These are phyloP conservation scores for Trachops cirrhosus DNA, from an alignment of 2,797 vertebrate species.

Conservation along the genomic window DNA sequence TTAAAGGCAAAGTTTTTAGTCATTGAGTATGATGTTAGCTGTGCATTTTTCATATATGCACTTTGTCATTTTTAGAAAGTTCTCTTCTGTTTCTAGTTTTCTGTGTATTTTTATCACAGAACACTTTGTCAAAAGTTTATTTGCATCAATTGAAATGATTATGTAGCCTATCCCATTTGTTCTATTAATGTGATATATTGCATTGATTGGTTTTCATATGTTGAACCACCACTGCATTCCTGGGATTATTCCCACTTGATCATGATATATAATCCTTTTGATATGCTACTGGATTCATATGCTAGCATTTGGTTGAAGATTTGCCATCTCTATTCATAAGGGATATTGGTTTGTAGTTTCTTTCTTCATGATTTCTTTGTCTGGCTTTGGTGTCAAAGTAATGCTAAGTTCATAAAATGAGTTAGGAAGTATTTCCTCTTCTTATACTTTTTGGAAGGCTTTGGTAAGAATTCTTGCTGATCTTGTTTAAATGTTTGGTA, in stretches of 20 bases:
- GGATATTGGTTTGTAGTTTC: not conserved
- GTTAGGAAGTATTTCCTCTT: not conserved
- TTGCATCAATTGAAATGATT: not conserved
- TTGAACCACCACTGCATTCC: not conserved
- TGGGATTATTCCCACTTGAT: not conserved
- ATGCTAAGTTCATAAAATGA: not conserved
- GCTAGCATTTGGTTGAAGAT: not conserved
- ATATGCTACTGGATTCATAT: not conserved
- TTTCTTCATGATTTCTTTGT: not conserved
- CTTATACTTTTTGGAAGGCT: not conserved
- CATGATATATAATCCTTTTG: not conserved
- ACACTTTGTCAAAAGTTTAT: not conserved
- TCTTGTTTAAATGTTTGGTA: constrained; percentile 1
- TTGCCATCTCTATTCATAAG: not conserved
- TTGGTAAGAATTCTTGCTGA: not conserved
- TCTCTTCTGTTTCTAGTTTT: not conserved
- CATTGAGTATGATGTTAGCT: not conserved
- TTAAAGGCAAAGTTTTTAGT: not conserved
- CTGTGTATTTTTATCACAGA: not conserved
- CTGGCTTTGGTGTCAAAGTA: not conserved
- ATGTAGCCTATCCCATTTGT: not conserved
- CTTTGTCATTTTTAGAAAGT: not conserved
- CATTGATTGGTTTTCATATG: not conserved
- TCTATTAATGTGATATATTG: not conserved
- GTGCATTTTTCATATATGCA: not conserved